Conservation (phyloP, 2,888 invertebrate species). For the Dryococelus australis region DNA sequence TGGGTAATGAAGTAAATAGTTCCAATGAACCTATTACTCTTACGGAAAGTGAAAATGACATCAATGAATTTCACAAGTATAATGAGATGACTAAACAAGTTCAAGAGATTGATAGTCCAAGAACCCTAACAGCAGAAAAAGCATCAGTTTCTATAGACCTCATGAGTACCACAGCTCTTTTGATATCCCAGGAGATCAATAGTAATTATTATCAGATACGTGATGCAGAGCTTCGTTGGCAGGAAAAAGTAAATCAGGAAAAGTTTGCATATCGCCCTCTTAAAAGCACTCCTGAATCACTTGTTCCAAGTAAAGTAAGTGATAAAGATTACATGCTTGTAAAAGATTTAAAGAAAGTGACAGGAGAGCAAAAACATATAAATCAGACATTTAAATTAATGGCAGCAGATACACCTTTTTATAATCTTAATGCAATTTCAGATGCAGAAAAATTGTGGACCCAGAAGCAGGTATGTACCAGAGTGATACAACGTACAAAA, state of each 20-base stretch:
- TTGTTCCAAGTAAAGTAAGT: background rate
- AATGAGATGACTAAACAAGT: background rate
- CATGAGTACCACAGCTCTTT: background rate
- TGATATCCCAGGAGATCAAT: slow-evolving; percentile 16
- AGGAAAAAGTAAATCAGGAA: slow-evolving; percentile 33
- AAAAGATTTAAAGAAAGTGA: slow-evolving; percentile 3
- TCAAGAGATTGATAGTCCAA: background rate
- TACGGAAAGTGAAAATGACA: background rate
- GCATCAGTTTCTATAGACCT: background rate
- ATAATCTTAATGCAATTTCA: slow-evolving; percentile 35
- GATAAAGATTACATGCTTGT: background rate
- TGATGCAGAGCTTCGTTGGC: slow-evolving; percentile 41
- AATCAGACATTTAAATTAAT: background rate
- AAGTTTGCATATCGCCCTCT: background rate
- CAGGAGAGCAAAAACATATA: background rate
- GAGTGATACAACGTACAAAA: background rate
- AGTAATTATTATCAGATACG: slow-evolving; percentile 35
- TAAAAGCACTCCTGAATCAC: background rate
- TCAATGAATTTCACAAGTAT: background rate
- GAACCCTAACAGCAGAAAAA: background rate
- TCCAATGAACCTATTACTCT: background rate
- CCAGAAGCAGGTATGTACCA: background rate
- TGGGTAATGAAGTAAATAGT: background rate
- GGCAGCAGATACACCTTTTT: slow-evolving; percentile 4
- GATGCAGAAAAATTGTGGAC: slow-evolving; percentile 50